Base-by-base conservation (phyloP, 92 coral and sea anemone genomes). In the Porites lobata region DNA sequence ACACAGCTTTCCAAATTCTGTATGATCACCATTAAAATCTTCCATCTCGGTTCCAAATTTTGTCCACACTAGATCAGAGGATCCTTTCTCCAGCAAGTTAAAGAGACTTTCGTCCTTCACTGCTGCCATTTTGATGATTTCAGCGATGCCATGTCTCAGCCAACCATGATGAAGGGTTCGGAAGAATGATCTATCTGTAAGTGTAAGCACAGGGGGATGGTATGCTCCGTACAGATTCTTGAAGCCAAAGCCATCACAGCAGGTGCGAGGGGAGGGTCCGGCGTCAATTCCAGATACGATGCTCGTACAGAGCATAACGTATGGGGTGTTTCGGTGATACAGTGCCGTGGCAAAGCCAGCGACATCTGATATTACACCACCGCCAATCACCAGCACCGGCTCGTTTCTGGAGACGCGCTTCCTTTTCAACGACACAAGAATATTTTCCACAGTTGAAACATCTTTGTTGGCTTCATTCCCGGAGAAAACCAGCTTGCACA, bases 141-240 rank as follows among this genome's bases (percentile, higher is more conserved):
- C 95, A 17, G 95, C 95, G 15, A 92, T 86, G 1, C 95, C 95
- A 50, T 92, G 95, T 15, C 95, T 86, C 0, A 92, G 54, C 91
- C 95, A 92, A 15, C 93, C 95, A 22, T 81, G 81, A 65, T 89
- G 93, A 14, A 85, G 93, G 8, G 92, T 80, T 18, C 87, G 87
- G 65, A 81, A 92, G 79, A 92, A 92, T 57, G 80, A 73, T 63
- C 95, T 79, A 54, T 92, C 95, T 2, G 90, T 90, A 22, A 92
- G 65, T 29, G 95, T 92, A 9, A 92, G 91, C 11, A 92, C 86
- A 6, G 95, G 95, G 7, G 95, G 95, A 57, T 92, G 95, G 57
- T 92, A 92, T 68, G 91, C 82, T n/a, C 95, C 95, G 82, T 89
- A 92, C 79, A 92, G 93, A 80, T 92, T 92, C 86, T 92, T 92